Percentiles rank a stretch among this genome's conserved stretches.
Conservation (phyloP, 2,888 invertebrate genomes). For the Oxytorus armatus region DNA sequence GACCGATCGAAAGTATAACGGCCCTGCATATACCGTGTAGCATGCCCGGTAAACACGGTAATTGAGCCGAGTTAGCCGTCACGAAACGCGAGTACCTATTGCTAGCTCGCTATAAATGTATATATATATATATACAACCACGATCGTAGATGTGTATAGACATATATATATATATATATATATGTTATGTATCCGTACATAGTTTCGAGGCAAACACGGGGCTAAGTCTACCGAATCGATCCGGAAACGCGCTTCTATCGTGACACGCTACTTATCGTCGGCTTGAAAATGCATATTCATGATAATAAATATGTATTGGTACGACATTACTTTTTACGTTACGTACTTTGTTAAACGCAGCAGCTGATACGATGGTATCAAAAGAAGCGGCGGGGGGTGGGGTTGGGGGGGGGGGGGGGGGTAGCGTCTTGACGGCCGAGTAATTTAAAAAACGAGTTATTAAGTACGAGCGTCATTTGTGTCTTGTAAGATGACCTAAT, state of each 20-base stretch:
- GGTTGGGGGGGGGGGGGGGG: too few species aligned
- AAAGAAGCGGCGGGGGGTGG: too few species aligned
- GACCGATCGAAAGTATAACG: too few species aligned
- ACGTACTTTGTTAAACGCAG: too few species aligned
- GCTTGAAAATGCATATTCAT: conserved; percentile 9
- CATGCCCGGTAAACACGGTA: conserved; percentile 71
- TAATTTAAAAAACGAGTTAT: too few species aligned
- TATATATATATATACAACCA: conserved; percentile 7
- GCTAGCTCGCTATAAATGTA: conserved; percentile 22
- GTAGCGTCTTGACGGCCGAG: too few species aligned
- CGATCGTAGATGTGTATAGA: background rate
- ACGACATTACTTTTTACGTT: conserved; percentile 32
- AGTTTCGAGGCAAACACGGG: conserved; percentile 18
- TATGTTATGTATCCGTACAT: background rate
- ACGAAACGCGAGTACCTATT: conserved; percentile 67
- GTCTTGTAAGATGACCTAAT: too few species aligned
- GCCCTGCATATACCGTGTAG: conserved; percentile 56
- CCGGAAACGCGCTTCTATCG: conserved; percentile 67
- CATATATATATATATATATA: conserved; percentile 18
- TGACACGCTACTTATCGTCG: conserved; percentile 63
- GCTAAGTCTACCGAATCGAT: conserved; percentile 70
- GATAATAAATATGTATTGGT: background rate
- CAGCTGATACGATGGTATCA: too few species aligned
- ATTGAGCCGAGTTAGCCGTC: conserved; percentile 70
- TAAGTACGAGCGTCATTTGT: too few species aligned